Evolutionary conservation across 2,797 vertebrate species (phyloP).

Genomic region (Staurois parvus): DNA sequence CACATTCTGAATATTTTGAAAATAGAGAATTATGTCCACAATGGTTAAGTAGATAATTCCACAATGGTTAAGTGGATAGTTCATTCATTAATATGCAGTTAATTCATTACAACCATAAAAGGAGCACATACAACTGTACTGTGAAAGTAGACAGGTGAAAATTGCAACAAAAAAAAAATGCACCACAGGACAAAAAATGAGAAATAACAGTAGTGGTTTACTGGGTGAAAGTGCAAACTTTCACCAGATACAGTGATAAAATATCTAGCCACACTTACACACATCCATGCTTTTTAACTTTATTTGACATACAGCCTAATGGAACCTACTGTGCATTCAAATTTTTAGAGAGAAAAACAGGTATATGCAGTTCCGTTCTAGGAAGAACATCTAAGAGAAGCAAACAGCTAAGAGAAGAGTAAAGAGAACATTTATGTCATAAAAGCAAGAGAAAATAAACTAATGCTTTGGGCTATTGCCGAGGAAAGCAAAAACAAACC

Average conservation of each 20-base stretch:
- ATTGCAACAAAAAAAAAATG: neutral
- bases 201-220: constrained; percentile 47
- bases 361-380: constrained; percentile 39
- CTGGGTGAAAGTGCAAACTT: constrained; percentile 47
- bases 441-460: constrained; percentile 56
- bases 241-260: constrained; percentile 5
- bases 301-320: constrained; percentile 25
- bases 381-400: constrained; percentile 49
- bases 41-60: neutral
- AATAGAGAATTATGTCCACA: constrained; percentile 7
- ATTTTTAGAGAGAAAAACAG: constrained; percentile 13
- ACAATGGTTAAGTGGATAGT: neutral
- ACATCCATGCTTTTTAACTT: constrained; percentile 54
- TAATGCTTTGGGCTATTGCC: constrained; percentile 61
- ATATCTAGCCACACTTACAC: constrained; percentile 57
- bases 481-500: constrained; percentile 60
- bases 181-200: constrained; percentile 60
- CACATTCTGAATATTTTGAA: neutral
- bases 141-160: constrained; percentile 38
- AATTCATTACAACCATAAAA: constrained; percentile 27
- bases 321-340: constrained; percentile 33
- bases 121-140: constrained; percentile 48
- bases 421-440: constrained; percentile 41
- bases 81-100: neutral
- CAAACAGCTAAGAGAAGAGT: constrained; percentile 44